Percentiles rank a stretch among this genome's conserved stretches.
Conservation (phyloP, 2,888 invertebrate species). For the Eilema caniola region DNA sequence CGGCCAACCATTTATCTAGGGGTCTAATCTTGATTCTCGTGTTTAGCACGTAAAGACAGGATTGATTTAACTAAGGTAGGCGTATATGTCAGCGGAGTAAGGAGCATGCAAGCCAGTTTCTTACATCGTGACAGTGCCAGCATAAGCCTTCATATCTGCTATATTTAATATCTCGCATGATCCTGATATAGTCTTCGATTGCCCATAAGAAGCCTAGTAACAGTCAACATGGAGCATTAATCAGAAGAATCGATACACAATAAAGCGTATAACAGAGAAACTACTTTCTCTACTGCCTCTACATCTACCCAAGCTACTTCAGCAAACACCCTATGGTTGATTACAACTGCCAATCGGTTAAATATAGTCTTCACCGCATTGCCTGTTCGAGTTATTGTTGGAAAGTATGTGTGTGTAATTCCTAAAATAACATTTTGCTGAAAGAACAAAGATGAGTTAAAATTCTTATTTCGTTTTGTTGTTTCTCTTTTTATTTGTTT, state of each 20-base stretch:
- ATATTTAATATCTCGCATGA: no score
- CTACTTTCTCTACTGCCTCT: not conserved
- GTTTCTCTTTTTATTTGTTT: not conserved
- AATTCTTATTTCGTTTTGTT: constrained; percentile 8
- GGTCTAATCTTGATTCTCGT: no score
- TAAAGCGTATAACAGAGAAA: not conserved
- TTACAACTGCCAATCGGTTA: constrained; percentile 21
- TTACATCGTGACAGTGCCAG: no score
- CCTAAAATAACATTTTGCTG: constrained; percentile 20
- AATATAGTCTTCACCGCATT: constrained; percentile 39
- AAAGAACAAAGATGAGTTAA: constrained; percentile 9
- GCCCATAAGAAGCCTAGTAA: no score
- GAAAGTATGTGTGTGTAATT: constrained; percentile 7
- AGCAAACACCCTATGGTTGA: not conserved
- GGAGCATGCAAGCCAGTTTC: not conserved
- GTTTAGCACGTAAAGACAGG: not conserved
- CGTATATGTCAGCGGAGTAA: not conserved
- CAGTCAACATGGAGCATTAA: no score
- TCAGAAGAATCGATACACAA: no score
- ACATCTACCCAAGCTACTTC: not conserved
- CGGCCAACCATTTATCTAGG: no score
- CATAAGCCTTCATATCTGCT: not conserved
- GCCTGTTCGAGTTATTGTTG: constrained; percentile 35
- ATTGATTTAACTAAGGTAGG: not conserved
- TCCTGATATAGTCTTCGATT: no score